Base-by-base conservation (phyloP, 2,113 vertebrate genomes). In the Benthochromis sp. region DNA sequence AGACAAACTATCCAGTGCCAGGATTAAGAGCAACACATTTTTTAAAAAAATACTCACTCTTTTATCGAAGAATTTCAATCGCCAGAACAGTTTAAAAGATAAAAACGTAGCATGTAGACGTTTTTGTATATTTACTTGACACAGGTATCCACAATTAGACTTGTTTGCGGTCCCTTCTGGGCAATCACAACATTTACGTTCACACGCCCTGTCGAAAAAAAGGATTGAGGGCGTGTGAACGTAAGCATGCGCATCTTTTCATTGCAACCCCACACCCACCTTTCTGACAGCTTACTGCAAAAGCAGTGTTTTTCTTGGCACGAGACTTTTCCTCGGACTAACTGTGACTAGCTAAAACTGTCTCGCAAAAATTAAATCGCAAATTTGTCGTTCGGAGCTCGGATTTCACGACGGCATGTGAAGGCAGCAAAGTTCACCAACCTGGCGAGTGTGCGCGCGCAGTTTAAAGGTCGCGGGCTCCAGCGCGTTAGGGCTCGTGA, bases 381-480 rank as follows among this genome's bases (percentile, higher is more conserved):
- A 19, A 12, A 1, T 73, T 47, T 47, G 69, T 47, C 40, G 5
- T 3, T 8, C 1, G 27, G 2, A 17, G 0, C 0, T 38, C 0
- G 10, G 2, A 29, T 5, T 89, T 93, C 90, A 90, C 93, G 53
- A 90, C 47, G 1, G 69, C 16, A 9, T 0, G 0, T 91, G 85
- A 94, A 94, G 14, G 87, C 84, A 93, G 24, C 94, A 84, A 17
- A 84, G 9, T 36, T 86, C 10, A 84, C 21, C 36, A 9, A 84
- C 17, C 53, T 87, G 61, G 9, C 7, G 14, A 40, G 11, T 52
- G 54, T 45, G 84, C 89, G 89, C 91, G 92, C 89, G 92, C 84
- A 55, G 80, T 92, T 92, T 90, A 87, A 89, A 93, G 90, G 71
- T 84, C 73, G 80, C 19, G 12, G 29, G 38, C 19, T 66, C 45